Evolutionary conservation across 2,113 vertebrate species (phyloP).

Genomic region (Coregonus clupeaformis): DNA sequence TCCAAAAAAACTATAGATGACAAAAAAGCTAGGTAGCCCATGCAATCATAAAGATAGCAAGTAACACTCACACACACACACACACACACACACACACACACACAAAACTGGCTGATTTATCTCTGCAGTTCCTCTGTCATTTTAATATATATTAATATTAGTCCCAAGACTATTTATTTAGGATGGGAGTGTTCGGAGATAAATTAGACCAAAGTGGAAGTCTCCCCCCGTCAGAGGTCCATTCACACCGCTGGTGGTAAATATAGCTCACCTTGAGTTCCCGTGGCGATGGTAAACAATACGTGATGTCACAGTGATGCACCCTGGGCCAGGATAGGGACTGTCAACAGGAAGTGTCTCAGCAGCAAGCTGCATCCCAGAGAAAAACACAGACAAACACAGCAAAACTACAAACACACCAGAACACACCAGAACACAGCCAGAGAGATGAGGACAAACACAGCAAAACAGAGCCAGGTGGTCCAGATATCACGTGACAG

Average conservation of each 20-base stretch:
- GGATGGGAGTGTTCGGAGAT: too few relatives aligned
- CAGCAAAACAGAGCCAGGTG: neutral
- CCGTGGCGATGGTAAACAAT: conserved; percentile 60
- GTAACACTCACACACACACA: too few relatives aligned
- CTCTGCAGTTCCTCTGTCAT: too few relatives aligned
- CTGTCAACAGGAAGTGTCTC: conserved; percentile 79
- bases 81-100: too few relatives aligned
- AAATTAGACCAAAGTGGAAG: neutral
- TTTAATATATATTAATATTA: too few relatives aligned
- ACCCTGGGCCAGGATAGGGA: conserved; percentile 72
- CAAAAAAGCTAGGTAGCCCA: too few relatives aligned
- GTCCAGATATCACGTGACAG: conserved; percentile 23
- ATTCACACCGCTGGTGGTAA: conserved; percentile 47
- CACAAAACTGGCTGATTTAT: too few relatives aligned
- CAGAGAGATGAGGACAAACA: conserved; percentile 18
- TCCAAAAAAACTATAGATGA: too few relatives aligned
- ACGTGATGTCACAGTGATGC: conserved; percentile 74
- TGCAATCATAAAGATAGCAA: too few relatives aligned
- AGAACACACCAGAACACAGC: neutral
- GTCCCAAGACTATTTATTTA: too few relatives aligned
- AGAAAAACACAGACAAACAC: conserved; percentile 58
- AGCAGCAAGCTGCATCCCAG: conserved; percentile 78
- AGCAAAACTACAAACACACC: conserved; percentile 25
- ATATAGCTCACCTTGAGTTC: conserved; percentile 74
- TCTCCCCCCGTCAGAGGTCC: conserved; percentile 18